Conservation (phyloP, 2,113 vertebrate genomes). For the Muscicapa adusta region DNA sequence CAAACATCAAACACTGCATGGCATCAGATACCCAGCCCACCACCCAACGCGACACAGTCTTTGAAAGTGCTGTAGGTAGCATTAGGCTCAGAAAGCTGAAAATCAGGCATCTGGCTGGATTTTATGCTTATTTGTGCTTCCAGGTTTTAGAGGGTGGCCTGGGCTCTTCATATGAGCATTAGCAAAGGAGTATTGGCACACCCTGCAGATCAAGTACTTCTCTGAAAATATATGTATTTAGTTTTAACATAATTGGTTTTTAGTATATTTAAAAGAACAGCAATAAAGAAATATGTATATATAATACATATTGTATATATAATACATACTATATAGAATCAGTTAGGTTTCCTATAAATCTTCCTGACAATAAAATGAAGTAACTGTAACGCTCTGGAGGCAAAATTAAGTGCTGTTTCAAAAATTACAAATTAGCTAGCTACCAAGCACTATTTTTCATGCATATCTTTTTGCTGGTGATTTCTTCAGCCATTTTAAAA, state of each 20-base stretch:
- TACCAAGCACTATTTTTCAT: not conserved
- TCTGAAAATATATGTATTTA: not conserved
- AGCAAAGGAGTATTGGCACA: not conserved
- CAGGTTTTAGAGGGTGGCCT: not conserved
- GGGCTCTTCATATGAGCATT: not conserved
- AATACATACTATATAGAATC: not conserved
- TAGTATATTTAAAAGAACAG: not conserved
- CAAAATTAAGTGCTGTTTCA: not conserved
- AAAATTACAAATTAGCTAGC: not conserved
- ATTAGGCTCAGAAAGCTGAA: not conserved
- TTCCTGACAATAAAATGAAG: not conserved
- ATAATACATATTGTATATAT: not conserved
- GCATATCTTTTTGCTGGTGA: not conserved
- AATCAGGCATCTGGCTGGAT: not conserved
- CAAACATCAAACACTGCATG: not conserved
- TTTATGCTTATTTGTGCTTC: not conserved
- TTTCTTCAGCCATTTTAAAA: not conserved
- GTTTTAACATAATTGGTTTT: not conserved
- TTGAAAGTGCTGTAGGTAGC: not conserved
- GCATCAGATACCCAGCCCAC: not conserved
- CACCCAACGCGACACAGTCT: accelerated
- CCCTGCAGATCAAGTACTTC: not conserved
- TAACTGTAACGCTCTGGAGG: not conserved
- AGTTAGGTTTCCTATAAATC: not conserved
- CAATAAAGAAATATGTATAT: not conserved